Conservation (phyloP, 1,140 invertebrate species). For the Prorops nasuta region DNA sequence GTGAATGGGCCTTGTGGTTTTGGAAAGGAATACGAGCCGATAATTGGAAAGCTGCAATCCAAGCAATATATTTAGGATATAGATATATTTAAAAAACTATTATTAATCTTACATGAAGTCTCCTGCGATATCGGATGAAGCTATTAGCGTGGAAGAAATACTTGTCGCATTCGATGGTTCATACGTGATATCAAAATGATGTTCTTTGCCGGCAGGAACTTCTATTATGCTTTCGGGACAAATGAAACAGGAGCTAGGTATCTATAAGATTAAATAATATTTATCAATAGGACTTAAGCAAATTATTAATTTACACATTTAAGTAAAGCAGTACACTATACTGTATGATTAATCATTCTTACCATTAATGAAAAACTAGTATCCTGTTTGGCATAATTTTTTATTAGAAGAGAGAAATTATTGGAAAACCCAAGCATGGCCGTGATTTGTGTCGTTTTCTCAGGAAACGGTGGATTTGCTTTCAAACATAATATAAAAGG, state of each 20-base stretch:
- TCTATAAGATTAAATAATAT: too few species aligned
- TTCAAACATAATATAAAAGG: conserved; percentile 33
- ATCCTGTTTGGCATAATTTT: conserved; percentile 17
- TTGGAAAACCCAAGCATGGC: conserved; percentile 18
- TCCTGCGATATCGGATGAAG: conserved; percentile 22
- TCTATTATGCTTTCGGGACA: conserved; percentile 12
- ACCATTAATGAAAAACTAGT: conserved; percentile 25
- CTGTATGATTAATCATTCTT: conserved; percentile 9
- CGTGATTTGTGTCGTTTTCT: conserved; percentile 49
- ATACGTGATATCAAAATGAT: conserved; percentile 20
- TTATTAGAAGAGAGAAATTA: conserved; percentile 20
- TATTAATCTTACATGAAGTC: conserved; percentile 22
- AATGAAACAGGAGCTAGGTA: conserved; percentile 22
- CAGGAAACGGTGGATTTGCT: conserved; percentile 40
- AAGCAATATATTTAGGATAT: not conserved
- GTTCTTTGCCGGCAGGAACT: not conserved
- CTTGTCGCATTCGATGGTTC: conserved; percentile 24
- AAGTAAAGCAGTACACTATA: too few species aligned
- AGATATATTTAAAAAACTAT: not conserved
- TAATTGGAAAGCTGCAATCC: conserved; percentile 29
- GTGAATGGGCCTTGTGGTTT: conserved; percentile 32
- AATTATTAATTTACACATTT: too few species aligned
- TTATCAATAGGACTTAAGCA: too few species aligned
- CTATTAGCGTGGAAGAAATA: conserved; percentile 18
- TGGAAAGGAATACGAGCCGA: conserved; percentile 20